These are phyloP conservation scores for Crocallis elinguaria DNA, from an alignment of 2,888 invertebrate genomes.

Conservation along the genomic window DNA sequence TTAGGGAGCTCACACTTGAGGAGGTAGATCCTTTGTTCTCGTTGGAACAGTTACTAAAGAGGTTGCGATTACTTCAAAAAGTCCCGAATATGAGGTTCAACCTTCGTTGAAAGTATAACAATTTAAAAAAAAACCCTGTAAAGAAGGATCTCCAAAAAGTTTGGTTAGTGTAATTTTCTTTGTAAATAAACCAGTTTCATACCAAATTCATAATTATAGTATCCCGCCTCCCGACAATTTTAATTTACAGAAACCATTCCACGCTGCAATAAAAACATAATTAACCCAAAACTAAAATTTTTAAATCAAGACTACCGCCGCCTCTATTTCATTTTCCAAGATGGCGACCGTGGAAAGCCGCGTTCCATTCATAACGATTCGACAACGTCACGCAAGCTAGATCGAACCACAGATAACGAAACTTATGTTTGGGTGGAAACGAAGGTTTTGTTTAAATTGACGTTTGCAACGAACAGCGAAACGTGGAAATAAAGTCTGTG, in stretches of 20 bases:
- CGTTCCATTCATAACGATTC: conserved; percentile 60
- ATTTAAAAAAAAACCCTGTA: too few relatives aligned
- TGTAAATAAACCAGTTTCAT: neutral
- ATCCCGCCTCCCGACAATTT: conserved; percentile 2
- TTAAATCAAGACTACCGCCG: conserved; percentile 40
- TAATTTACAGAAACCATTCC: conserved; percentile 31
- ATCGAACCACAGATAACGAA: conserved; percentile 36
- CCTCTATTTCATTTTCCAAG: conserved; percentile 60
- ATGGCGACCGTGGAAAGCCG: conserved; percentile 58
- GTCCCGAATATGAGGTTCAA: too few relatives aligned
- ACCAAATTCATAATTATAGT: conserved; percentile 2
- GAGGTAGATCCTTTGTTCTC: neutral
- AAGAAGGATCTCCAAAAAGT: too few relatives aligned
- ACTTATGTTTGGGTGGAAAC: conserved; percentile 36
- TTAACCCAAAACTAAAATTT: conserved; percentile 27
- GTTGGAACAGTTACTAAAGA: too few relatives aligned
- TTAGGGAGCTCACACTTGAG: neutral
- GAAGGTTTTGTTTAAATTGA: conserved; percentile 35
- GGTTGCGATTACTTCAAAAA: neutral
- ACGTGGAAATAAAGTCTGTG: conserved; percentile 28
- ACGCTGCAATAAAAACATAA: conserved; percentile 34
- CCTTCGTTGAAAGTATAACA: too few relatives aligned
- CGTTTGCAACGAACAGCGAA: conserved; percentile 30
- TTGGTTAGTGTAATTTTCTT: too few relatives aligned
- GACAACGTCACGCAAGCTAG: conserved; percentile 49